A percentile compares a stretch with the other conserved stretches of the same genome.
These are phyloP conservation scores for Fukomys damarensis DNA, from an alignment of 2,113 vertebrate genomes.

Conservation along the genomic window DNA sequence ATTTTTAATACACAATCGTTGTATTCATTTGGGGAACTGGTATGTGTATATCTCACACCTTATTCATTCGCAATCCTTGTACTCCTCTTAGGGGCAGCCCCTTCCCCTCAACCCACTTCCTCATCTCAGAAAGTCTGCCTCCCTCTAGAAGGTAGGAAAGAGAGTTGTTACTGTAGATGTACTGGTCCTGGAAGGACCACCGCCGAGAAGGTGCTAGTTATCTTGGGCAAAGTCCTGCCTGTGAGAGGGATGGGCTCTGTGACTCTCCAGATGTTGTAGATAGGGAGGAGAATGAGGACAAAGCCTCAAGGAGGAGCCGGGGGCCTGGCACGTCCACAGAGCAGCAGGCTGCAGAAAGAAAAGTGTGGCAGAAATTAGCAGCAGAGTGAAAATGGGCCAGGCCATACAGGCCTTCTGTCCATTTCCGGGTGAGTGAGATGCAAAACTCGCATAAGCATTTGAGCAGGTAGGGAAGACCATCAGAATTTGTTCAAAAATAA, in stretches of 20 bases:
- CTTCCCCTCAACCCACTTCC: background rate
- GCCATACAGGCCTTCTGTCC: background rate
- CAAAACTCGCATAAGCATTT: background rate
- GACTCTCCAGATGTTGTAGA: no score
- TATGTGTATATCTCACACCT: background rate
- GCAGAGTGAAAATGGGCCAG: no score
- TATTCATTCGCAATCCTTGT: background rate
- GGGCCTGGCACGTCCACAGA: background rate
- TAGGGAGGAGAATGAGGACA: background rate
- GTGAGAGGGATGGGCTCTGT: background rate
- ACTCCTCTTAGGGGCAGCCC: background rate
- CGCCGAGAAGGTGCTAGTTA: background rate
- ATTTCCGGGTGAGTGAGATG: background rate
- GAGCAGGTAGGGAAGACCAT: background rate
- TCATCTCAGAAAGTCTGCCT: background rate
- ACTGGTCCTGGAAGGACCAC: background rate
- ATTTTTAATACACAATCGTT: background rate
- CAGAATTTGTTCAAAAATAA: background rate
- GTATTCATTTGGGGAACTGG: background rate
- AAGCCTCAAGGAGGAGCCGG: background rate
- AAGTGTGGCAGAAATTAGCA: background rate
- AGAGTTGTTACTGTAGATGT: background rate
- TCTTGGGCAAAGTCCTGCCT: background rate
- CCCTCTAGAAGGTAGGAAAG: background rate
- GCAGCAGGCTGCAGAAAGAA: background rate